Evolutionary conservation across 2,113 vertebrate species (phyloP), one percentile per base, ranked within the genome.

Genomic region (Eulemur macaco): DNA sequence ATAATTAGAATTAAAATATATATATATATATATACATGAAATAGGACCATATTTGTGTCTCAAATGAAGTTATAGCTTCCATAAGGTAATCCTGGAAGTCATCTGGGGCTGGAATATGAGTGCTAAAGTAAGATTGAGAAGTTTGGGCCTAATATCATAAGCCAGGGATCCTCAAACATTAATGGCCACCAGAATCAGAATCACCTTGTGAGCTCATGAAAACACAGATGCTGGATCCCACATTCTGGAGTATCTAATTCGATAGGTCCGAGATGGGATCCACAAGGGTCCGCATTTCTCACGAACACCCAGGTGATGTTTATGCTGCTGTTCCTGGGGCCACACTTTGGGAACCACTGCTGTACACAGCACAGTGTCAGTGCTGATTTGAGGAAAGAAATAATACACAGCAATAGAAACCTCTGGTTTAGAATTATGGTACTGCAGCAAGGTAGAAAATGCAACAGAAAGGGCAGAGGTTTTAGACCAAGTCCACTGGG

Each of bases 321-420:
- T 18, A 0, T 0, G 8, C 1, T 13, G 8, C 13, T 10, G 23
- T 39, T 20, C 5, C 34, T 0, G 3, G 71, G 47, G n/a, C 39
- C 39, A 1, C 31, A 17, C 6, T 47, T 45, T 47, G 39, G 68
- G 39, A 66, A 37, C 2, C 10, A 29, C 8, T n/a, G 50, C 18
- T 76, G 2, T 14, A 4, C 37, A 10, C 31, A 77, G 7, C 8
- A 5, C 15, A n/a, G 25, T 12, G 1, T 27, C 39, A 42, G 18
- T 27, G 25, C 27, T 25, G 74, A 64, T 27, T 31, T 20, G 18
- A 80, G 42, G 37, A 37, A 31, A 25, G 80, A 18, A 64, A 52
- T 5, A 21, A 63, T 6, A 8, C 7, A 21, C 31, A 58, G 11
- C 12, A 2, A 6, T 14, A 3, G 82, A 68, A 83, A 21, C 3